phyloP scores from a whole-genome alignment of 2,797 vertebrate species.

The Sarcoramphus papa region DNA sequence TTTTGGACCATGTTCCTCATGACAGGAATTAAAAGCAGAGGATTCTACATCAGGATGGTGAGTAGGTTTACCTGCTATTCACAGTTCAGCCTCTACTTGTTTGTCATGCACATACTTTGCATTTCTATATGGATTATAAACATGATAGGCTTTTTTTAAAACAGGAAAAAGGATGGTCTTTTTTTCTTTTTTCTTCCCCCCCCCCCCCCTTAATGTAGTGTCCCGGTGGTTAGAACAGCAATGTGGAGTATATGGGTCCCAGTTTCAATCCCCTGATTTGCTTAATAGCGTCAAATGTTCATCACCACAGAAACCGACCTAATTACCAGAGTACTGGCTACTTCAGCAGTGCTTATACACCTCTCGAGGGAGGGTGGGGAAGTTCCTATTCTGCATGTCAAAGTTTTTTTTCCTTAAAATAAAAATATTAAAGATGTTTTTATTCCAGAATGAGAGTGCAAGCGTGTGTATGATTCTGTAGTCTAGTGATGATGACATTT shows the following conservation, averaged over 20 bases:
- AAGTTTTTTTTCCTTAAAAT: background rate
- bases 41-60: background rate
- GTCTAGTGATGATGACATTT: background rate
- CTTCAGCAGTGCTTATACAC: background rate
- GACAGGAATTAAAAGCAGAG: background rate
- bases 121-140: background rate
- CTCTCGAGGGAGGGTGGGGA: background rate
- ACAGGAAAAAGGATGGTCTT: accelerated
- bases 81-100: background rate
- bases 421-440: background rate
- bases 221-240: background rate
- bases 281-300: background rate
- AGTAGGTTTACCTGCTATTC: background rate
- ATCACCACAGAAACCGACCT: background rate
- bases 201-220: too few species aligned
- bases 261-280: background rate
- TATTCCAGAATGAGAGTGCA: background rate
- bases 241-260: background rate
- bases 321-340: background rate
- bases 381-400: background rate
- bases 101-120: background rate
- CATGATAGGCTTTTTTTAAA: background rate
- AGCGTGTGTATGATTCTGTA: background rate
- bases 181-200: background rate
- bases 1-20: background rate